Evolutionary conservation across 2,888 invertebrate species (phyloP).

Genomic region (Drosophila multiciliata): DNA sequence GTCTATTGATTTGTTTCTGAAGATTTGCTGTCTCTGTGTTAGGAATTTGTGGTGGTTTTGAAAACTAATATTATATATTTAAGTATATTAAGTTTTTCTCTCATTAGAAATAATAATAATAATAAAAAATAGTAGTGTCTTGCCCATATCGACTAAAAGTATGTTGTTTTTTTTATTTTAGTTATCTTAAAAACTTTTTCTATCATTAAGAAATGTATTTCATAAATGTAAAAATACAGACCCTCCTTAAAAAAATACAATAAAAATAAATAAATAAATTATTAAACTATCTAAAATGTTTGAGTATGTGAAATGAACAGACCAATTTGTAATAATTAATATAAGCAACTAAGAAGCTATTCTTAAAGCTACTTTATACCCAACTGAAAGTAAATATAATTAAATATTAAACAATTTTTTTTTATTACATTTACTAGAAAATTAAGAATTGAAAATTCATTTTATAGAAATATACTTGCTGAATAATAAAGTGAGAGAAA

Average conservation of each 20-base stretch:
- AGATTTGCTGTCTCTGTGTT: neutral
- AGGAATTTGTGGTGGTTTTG: neutral
- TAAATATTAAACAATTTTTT: neutral
- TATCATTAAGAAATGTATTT: neutral
- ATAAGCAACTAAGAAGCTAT: neutral
- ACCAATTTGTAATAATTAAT: neutral
- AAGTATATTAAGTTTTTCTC: neutral
- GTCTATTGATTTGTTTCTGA: conserved; percentile 13
- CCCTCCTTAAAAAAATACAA: neutral
- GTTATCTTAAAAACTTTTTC: neutral
- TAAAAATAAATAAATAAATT: neutral
- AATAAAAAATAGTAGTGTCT: neutral
- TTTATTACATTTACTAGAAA: neutral
- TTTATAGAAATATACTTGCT: neutral
- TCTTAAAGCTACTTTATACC: neutral
- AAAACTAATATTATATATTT: neutral
- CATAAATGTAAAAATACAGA: neutral
- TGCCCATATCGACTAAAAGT: neutral
- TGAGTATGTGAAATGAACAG: neutral
- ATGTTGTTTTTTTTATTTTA: neutral
- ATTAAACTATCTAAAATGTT: neutral
- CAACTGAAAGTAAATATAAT: neutral
- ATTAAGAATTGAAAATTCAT: neutral
- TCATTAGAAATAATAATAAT: neutral
- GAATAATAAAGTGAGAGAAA: neutral